Evolutionary conservation across 2,888 invertebrate genomes (phyloP).

Genomic region (Cerceris ruficornis): DNA sequence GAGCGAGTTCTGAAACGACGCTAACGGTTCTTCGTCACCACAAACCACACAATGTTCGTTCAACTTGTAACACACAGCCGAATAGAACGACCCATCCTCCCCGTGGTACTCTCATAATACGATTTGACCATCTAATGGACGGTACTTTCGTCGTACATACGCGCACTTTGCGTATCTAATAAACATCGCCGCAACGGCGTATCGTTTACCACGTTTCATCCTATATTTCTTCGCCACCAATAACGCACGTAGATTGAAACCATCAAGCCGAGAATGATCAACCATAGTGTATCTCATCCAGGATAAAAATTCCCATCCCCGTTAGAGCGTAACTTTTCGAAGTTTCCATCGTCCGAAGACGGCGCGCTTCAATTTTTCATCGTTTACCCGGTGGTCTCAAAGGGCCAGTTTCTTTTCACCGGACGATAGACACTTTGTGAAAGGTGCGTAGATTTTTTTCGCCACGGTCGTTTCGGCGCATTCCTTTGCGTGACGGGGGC

Average conservation of each 20-base stretch:
- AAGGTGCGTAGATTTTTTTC: conserved; percentile 69
- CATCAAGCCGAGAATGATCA: neutral
- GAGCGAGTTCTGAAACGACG: conserved; percentile 42
- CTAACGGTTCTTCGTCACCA: conserved; percentile 39
- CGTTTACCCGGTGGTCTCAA: conserved; percentile 17
- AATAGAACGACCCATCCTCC: conserved; percentile 5
- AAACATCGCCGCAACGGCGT: no score
- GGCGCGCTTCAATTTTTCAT: conserved; percentile 56
- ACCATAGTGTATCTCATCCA: neutral
- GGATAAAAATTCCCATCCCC: neutral
- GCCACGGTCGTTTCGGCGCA: conserved; percentile 60
- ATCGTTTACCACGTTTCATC: no score
- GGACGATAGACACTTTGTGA: conserved; percentile 52
- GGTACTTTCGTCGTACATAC: neutral
- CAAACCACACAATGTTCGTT: conserved; percentile 42
- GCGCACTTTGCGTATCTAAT: no score
- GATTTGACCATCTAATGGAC: neutral
- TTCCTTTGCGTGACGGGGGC: conserved; percentile 50
- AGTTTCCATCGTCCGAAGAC: neutral
- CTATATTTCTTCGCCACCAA: no score
- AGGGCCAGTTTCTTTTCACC: conserved; percentile 48
- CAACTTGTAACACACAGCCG: conserved; percentile 18
- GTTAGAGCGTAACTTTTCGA: neutral
- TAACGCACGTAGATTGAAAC: no score
- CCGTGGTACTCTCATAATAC: neutral